Base-by-base conservation (phyloP, 2,797 vertebrate genomes). In the Anomalospiza imberbis region DNA sequence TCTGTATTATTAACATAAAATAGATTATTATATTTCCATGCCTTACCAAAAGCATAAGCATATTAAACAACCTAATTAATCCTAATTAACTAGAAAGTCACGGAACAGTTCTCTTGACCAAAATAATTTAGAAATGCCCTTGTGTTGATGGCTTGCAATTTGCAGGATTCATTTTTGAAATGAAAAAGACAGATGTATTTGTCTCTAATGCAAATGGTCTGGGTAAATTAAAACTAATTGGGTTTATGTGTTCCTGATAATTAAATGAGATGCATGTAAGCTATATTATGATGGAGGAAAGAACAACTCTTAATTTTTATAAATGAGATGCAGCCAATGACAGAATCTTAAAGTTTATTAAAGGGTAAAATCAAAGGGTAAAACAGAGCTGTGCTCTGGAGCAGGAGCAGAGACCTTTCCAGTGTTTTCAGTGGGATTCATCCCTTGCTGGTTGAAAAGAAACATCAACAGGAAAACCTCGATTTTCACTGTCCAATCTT, bases 1-100 rank as follows among this genome's bases (percentile, higher is more conserved):
- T 85, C 48, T 71, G 21, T 20, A 74, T 57, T 63, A 92, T 68
- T 79, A 78, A 60, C 45, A 88, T 24, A 36, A 91, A 92, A 18
- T 48, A 92, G 72, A 95, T 83, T 87, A 87, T 88, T 67, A 85
- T 19, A 77, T 57, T 92, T 79, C 61, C 34, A 54, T 93, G 36
- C 62, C 31, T 83, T 66, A 81, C 58, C 91, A 88, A 95, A 93
- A 78, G 25, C 31, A 58, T 68, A 73, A 85, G 85, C n/a, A 63
- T 67, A 91, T 85, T 85, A 87, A 91, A 55, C 77, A 81, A 68
- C 58, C 25, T 91, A 89, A 96, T 91, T 91, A 89, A 94, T 93
- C 42, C 71, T 95, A 74, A 89, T 91, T 93, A 91, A 96, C 88
- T 14, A 93, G 55, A 58, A 96, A 94, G 45, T 93, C 86, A 96